Base-by-base conservation (phyloP, 2,888 invertebrate species). In the Nasonovia ribisnigri region DNA sequence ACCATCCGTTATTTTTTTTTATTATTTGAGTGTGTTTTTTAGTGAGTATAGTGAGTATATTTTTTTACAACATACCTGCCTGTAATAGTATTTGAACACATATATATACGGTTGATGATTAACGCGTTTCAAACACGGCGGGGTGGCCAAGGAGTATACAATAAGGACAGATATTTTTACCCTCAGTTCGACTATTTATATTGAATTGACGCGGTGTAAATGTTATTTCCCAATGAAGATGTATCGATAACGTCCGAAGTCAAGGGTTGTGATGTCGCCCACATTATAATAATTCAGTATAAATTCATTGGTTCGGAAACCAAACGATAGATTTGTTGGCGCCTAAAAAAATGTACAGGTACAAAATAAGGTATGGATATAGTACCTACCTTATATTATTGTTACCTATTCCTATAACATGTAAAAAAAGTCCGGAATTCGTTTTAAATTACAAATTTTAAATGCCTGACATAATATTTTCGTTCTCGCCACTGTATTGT, bases 231-330 rank as follows among this genome's bases (percentile, higher is more conserved):
- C 6, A 8, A 43, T 36, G 43, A 54, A 89, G 89, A 93, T 93
- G 46, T 51, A 36, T 8, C 54, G 92, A 93, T 93, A 93, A 89
- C n/a, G 36, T 54, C 3, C n/a, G 57, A 16, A n/a, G 29, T 48
- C 51, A 88, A 43, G 87, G 51, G 92, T 88, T 77, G 88, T 54
- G 20, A 29, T 77, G 43, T 42, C 1, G 42, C 29, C 88, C 57
- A 26, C 20, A n/a, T 29, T 42, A 84, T 43, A 86, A 57, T 57
- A 11, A 60, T 54, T 88, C 93, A 84, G 89, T 93, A n/a, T n/a
- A n/a, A n/a, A n/a, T n/a, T n/a, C n/a, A n/a, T n/a, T n/a, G 93
- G 54, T 84, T 89, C 84, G 89, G 77, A 93, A 93, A 57, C 36
- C 36, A 46, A 84, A 26, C 6, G 42, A 54, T 54, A 42, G n/a